These are phyloP conservation scores for Leptoclinus maculatus DNA, from an alignment of 2,797 vertebrate species.

Conservation along the genomic window DNA sequence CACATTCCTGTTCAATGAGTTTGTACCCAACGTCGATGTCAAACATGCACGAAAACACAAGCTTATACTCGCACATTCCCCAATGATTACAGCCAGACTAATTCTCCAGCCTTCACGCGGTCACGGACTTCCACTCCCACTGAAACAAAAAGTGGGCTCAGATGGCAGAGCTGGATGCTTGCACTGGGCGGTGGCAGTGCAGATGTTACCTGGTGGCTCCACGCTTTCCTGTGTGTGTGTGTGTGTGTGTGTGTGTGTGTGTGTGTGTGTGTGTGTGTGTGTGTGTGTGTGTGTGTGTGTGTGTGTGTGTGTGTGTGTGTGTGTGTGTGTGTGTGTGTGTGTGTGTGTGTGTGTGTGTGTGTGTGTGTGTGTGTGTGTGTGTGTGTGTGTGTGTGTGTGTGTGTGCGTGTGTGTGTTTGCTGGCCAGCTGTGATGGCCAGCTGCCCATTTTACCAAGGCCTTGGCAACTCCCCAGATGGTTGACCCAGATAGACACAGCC, in stretches of 20 bases:
- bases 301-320: constrained; percentile 8
- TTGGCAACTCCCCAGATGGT: constrained; percentile 75
- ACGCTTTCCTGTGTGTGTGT: constrained; percentile 21
- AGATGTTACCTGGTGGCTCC: constrained; percentile 77
- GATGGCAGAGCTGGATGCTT: constrained; percentile 63
- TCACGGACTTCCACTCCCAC: neutral
- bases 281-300: constrained; percentile 4
- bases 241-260: neutral
- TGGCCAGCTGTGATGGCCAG: constrained; percentile 81
- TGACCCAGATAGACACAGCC: constrained; percentile 79
- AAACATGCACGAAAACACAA: constrained; percentile 37
- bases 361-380: constrained; percentile 14
- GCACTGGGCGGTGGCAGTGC: constrained; percentile 68
- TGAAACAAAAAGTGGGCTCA: constrained; percentile 56
- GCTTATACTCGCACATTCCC: constrained; percentile 36
- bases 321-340: constrained; percentile 17
- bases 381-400: constrained; percentile 1
- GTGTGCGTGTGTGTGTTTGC: constrained; percentile 16
- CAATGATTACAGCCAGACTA: constrained; percentile 25
- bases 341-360: neutral
- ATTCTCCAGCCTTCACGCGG: constrained; percentile 3
- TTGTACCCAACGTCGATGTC: constrained; percentile 11
- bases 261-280: constrained; percentile 7
- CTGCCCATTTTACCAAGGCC: constrained; percentile 69
- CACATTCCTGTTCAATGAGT: constrained; percentile 52